Base-by-base conservation (phyloP, 1,140 invertebrate species). In the Bombus impatiens region DNA sequence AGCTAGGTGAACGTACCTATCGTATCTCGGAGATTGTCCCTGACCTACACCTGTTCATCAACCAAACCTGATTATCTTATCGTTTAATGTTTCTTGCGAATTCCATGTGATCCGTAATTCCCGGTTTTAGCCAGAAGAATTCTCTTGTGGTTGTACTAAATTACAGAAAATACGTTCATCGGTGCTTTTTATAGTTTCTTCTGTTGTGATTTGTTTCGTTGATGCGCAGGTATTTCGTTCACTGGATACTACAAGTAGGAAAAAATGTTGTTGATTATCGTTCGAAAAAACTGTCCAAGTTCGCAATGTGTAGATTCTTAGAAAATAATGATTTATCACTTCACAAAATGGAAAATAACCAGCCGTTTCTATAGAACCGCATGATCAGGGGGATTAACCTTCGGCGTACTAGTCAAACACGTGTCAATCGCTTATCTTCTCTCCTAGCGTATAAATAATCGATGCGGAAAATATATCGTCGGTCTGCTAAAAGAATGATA, bases 1-100 rank as follows among this genome's bases (percentile, higher is more conserved):
- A 59, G 71, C 77, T 57, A 74, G 83, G 83, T 91, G 84, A 92
- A 88, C 65, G 87, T 62, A 82, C 83, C 70, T 88, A 84, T 82
- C 78, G 57, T 67, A 47, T 83, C 74, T 59, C 47, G 44, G 22
- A 32, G 28, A 28, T 65, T 62, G 53, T 53, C 53, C 68, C 67
- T 62, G 53, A 47, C 68, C 59, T 84, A 71, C 84, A 74, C 68
- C 81, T 89, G 86, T 78, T 84, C 67, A 28, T 37, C 47, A 53
- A 32, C n/a, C 13, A 4, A 15, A 59, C 32, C 44, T 40, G 13
- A 59, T 79, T 47, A 79, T 68, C 6, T 40, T 2, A 32, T 42
- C n/a, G 28, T 78, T 67, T 42, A 25, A n/a, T 10, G 6, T 32
- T 42, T 42, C 59, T 42, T n/a, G 8, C 42, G 4, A 65, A 65